Evolutionary conservation across 2,888 invertebrate species (phyloP), one percentile per base, ranked within the genome.

Genomic region (Quadroppia sp.): DNA sequence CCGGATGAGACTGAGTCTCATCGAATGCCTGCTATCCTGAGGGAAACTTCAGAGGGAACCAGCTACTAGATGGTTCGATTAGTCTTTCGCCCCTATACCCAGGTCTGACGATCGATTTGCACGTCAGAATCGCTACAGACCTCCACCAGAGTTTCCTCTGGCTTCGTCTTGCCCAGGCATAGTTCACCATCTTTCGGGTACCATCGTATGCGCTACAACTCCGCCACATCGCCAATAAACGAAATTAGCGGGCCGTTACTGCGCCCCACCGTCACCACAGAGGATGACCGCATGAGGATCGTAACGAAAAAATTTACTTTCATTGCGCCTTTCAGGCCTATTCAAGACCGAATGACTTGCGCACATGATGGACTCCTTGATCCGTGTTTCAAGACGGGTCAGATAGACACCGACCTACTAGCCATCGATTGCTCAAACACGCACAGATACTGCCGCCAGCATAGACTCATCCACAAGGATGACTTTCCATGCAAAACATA

Each of bases 61-160:
- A 88, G 88, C 87, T 88, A 88, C 87, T 87, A 88, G 87, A 88
- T 87, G 87, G 88, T 88, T 88, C 87, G 87, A 88, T 88, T 88
- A 86, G 83, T 83, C 84, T 84, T 84, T 84, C 82, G 82, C 83
- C 87, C 86, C 87, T 88, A 88, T 87, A 87, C 87, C 86, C 87
- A 88, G 86, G 86, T 88, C 86, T 83, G 86, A 88, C 87, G 87
- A 89, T 88, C 88, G 88, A 89, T 89, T 89, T 88, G 88, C 88
- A 88, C 87, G 87, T 88, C 88, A 88, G 87, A 87, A 87, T 85
- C 87, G 87, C 87, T 88, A 83, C 87, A 87, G 86, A 86, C 87
- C 86, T 88, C 87, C 87, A 87, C 85, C 87, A 87, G 84, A 85
- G 86, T 87, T 87, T 87, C 87, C 86, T 85, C 86, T 85, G 87